phyloP scores from a whole-genome alignment of 2,797 vertebrate genomes.

The Nannoperca obscura region DNA sequence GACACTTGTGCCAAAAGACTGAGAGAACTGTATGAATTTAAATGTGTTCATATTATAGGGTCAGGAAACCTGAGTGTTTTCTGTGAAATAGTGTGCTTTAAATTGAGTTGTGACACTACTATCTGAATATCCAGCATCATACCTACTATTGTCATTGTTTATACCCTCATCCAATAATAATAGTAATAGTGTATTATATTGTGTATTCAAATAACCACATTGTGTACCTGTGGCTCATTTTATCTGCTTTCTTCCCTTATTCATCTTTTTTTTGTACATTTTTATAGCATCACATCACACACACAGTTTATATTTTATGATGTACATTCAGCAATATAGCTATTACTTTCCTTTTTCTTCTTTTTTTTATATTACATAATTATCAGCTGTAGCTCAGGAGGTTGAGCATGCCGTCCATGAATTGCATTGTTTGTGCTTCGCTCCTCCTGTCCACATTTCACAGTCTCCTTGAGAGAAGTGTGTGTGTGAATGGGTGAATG shows the following conservation, averaged over 20 bases:
- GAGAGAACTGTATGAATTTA: constrained; percentile 25
- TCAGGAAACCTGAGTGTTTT: constrained; percentile 2
- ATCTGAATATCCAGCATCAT: constrained; percentile 7
- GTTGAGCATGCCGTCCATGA: constrained; percentile 18
- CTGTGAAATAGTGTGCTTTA: constrained; percentile 2
- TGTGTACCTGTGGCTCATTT: neutral
- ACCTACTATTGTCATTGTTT: neutral
- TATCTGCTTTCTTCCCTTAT: neutral
- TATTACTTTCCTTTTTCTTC: neutral
- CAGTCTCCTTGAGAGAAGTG: constrained; percentile 1
- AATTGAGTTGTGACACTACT: constrained; percentile 3
- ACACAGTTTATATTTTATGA: neutral
- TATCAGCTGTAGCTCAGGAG: neutral
- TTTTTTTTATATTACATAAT: neutral
- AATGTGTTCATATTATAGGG: constrained; percentile 15
- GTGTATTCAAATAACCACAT: constrained; percentile 2
- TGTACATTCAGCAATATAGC: neutral
- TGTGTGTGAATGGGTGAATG: constrained; percentile 8
- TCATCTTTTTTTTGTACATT: neutral
- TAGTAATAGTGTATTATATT: neutral
- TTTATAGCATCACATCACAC: neutral
- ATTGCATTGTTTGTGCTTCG: constrained; percentile 12
- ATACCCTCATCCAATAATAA: neutral
- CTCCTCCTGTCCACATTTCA: constrained; percentile 8
- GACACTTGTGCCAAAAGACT: constrained; percentile 39